phyloP scores from a whole-genome alignment of 1,140 invertebrate genomes.

The Heliconius himera region DNA sequence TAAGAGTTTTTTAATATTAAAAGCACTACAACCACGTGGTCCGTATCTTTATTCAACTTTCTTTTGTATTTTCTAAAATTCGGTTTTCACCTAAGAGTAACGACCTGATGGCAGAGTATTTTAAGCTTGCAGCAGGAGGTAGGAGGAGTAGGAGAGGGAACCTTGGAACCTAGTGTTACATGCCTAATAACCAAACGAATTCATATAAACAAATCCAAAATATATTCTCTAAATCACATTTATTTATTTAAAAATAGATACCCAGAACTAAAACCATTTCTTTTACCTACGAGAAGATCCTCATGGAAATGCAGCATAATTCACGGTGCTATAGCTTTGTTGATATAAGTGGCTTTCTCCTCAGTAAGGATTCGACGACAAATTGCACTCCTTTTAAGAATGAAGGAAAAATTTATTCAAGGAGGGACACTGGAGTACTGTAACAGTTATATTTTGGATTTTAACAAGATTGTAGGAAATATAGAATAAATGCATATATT shows the following conservation, averaged over 20 bases:
- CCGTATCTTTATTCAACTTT: too few species aligned
- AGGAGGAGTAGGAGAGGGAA: too few species aligned
- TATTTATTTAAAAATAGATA: background rate
- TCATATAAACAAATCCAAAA: too few species aligned
- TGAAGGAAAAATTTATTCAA: constrained; percentile 23
- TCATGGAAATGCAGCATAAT: constrained; percentile 26
- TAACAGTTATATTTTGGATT: constrained; percentile 15
- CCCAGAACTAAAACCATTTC: background rate
- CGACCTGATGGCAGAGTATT: too few species aligned
- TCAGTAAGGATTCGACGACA: constrained; percentile 25
- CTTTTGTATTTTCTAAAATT: too few species aligned
- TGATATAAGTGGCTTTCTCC: constrained; percentile 22
- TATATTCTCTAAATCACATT: background rate
- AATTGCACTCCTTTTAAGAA: constrained; percentile 27
- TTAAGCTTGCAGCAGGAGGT: too few species aligned
- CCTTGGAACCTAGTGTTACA: too few species aligned
- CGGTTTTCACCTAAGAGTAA: too few species aligned
- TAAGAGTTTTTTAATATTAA: too few species aligned
- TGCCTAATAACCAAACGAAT: too few species aligned
- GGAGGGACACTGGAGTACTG: constrained; percentile 12
- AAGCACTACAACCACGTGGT: too few species aligned
- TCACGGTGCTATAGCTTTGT: constrained; percentile 26
- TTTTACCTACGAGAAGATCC: constrained; percentile 1
- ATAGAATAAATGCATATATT: background rate
- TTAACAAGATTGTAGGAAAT: background rate